These are phyloP conservation scores for Diplogasteroides magnus DNA, from an alignment of 1,140 invertebrate species.

Conservation along the genomic window DNA sequence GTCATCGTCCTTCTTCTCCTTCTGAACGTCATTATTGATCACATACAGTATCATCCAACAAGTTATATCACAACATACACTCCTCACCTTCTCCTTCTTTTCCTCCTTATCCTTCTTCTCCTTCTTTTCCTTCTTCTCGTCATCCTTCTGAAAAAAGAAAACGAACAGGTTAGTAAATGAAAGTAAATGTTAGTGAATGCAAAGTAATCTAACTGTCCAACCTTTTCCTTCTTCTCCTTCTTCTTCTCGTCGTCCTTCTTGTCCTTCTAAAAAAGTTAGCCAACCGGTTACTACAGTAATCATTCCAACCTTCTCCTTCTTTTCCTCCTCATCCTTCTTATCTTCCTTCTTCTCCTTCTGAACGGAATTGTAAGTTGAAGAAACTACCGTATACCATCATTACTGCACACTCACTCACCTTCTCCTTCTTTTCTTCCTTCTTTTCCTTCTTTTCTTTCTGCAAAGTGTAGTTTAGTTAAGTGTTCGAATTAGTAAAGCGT, in stretches of 20 bases:
- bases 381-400: too few species aligned
- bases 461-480: background rate
- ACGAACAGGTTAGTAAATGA: conserved; percentile 1
- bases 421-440: conserved; percentile 24
- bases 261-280: too few species aligned
- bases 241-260: conserved; percentile 1
- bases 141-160: conserved; percentile 9
- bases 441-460: conserved; percentile 30
- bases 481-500: too few species aligned
- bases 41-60: background rate
- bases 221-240: conserved; percentile 27
- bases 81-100: conserved; percentile 1
- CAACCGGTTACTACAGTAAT: too few species aligned
- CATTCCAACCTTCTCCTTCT: conserved; percentile 19
- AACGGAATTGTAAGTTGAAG: too few species aligned
- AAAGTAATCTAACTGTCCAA: too few species aligned
- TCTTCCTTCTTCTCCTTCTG: conserved; percentile 25
- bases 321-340: conserved; percentile 17
- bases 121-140: conserved; percentile 26
- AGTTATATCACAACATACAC: background rate
- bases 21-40: background rate
- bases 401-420: conserved; percentile 21
- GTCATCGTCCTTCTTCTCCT: conserved; percentile 25
- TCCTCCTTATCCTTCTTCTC: conserved; percentile 24
- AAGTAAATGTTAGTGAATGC: too few species aligned